A percentile compares a stretch with the other conserved stretches of the same genome.
Evolutionary conservation across 2,113 vertebrate genomes (phyloP).

Genomic region (Nyctereutes procyonoides): DNA sequence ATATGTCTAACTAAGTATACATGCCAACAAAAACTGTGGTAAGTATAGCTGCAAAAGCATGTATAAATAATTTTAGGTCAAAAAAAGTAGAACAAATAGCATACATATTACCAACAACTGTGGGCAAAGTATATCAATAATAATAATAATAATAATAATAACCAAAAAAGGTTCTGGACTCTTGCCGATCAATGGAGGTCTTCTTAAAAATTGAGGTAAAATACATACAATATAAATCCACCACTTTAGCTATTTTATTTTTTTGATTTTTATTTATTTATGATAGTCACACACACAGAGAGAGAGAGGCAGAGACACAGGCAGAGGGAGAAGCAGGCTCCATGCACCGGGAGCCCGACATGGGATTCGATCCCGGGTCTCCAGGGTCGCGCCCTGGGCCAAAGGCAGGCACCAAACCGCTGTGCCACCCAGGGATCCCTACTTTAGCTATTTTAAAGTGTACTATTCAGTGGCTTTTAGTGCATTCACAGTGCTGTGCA

Average conservation of each 20-base stretch:
- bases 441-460: neutral
- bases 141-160: neutral
- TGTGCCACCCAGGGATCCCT: neutral
- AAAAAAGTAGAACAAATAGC: neutral
- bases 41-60: neutral
- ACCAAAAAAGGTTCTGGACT: neutral
- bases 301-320: no score
- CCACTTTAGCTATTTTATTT: neutral
- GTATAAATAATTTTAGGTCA: neutral
- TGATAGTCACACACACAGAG: no score
- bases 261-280: no score
- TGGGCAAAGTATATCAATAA: neutral
- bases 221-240: neutral
- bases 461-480: neutral
- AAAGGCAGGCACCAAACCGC: no score
- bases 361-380: no score
- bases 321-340: no score
- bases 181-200: neutral
- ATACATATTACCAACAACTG: slow-evolving; percentile 12
- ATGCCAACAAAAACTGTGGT: neutral
- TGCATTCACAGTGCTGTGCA: neutral
- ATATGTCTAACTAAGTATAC: neutral
- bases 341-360: no score
- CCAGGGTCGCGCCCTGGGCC: no score
- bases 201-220: slow-evolving; percentile 20